These are phyloP conservation scores for Cebidichthys violaceus DNA, from an alignment of 2,113 vertebrate species.

Conservation along the genomic window DNA sequence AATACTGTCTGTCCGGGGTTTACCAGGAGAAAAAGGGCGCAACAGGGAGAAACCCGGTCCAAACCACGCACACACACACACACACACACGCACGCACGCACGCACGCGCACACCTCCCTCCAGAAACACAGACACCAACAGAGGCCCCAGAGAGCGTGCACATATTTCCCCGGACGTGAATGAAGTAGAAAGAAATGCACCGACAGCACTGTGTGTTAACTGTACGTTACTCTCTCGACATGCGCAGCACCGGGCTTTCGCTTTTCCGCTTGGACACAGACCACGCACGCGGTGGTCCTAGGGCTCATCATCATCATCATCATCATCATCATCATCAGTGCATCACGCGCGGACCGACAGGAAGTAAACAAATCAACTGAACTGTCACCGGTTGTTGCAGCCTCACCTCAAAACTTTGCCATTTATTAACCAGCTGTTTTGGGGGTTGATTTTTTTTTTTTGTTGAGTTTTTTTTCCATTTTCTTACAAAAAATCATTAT, in stretches of 20 bases:
- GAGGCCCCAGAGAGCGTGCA: background rate
- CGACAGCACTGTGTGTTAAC: conserved; percentile 71
- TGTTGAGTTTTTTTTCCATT: conserved; percentile 62
- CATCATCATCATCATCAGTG: conserved; percentile 1
- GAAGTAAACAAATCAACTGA: conserved; percentile 49
- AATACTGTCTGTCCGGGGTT: conserved; percentile 36
- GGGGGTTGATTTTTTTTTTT: conserved; percentile 45
- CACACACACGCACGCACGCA: too few relatives aligned
- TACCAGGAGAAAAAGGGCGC: background rate
- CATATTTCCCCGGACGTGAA: background rate
- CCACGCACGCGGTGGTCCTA: background rate
- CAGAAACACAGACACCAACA: background rate
- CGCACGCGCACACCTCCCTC: background rate
- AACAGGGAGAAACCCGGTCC: background rate
- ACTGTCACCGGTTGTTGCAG: conserved; percentile 42
- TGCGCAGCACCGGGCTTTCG: conserved; percentile 45
- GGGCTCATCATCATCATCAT: conserved; percentile 4
- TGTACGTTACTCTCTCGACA: conserved; percentile 72
- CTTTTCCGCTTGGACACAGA: conserved; percentile 9
- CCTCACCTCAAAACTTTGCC: conserved; percentile 53
- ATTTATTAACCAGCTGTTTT: conserved; percentile 74
- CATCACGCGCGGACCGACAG: conserved; percentile 22
- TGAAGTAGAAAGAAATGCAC: background rate
- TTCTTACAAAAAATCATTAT: conserved; percentile 81
- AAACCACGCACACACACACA: background rate